Conservation (phyloP, 1,140 invertebrate species). For the Spodoptera litura region DNA sequence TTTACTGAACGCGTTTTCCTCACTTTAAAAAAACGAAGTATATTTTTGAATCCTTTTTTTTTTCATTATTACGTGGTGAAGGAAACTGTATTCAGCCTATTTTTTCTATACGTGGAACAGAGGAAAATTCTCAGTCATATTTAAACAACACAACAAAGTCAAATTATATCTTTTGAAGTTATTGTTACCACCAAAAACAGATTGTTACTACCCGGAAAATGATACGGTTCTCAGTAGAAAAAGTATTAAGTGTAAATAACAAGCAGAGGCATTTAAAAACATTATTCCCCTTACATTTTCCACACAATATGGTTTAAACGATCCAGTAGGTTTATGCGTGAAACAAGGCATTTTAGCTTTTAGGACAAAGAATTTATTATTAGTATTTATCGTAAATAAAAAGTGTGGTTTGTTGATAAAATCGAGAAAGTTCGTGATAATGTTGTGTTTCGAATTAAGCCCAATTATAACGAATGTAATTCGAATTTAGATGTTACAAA, state of each 20-base stretch:
- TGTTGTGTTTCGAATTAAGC: too few species aligned
- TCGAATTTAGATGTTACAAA: too few species aligned
- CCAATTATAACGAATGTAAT: too few species aligned
- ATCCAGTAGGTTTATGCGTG: constrained; percentile 40
- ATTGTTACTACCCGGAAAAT: too few species aligned
- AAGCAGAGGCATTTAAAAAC: neutral
- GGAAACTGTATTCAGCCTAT: constrained; percentile 5
- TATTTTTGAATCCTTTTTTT: neutral
- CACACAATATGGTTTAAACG: constrained; percentile 1
- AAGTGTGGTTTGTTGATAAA: neutral
- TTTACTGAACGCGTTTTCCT: neutral
- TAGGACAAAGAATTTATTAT: neutral
- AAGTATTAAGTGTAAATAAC: too few species aligned
- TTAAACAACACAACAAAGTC: neutral
- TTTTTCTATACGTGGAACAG: constrained; percentile 12
- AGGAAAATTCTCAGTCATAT: neutral
- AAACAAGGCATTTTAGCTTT: constrained; percentile 40
- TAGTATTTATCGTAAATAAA: constrained; percentile 16
- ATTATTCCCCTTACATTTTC: constrained; percentile 32
- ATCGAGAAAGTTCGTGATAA: too few species aligned
- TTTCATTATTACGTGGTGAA: too few species aligned
- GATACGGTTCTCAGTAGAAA: too few species aligned
- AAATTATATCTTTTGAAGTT: neutral
- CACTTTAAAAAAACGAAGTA: neutral
- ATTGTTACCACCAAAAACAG: too few species aligned